Evolutionary conservation across 2,113 vertebrate species (phyloP), one percentile per base, ranked within the genome.

Genomic region (Strix uralensis): DNA sequence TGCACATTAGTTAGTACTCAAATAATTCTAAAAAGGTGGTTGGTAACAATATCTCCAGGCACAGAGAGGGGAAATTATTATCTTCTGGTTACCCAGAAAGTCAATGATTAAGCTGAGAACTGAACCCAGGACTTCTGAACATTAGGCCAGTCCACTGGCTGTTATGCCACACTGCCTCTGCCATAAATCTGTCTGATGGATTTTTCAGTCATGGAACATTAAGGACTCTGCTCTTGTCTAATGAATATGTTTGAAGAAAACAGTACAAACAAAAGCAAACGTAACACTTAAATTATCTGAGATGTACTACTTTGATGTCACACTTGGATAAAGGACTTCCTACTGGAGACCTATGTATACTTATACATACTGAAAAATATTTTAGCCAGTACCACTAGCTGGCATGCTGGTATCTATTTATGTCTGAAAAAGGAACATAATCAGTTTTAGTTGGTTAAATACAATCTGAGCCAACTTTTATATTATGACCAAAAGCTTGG

Each of bases 401-500:
- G 98, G 98, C 98, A 97, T 88, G 44, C 63, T 92, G 82, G 81
- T 71, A 74, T 96, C 96, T 97, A 97, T 88, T 98, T 96, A 93
- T 97, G 97, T 97, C 98, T 98, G 97, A 97, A 97, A 98, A 97
- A 72, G 77, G 93, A 98, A 95, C 91, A 98, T 98, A 98, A 99
- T 98, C 98, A 98, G 96, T 98, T 98, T 98, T 98, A 97, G 98
- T 97, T 96, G 98, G 98, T 98, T 98, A 97, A 98, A 96, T 97
- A 97, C 97, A 96, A 88, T 96, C 97, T 97, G 96, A 98, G 98
- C 98, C 98, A 98, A 97, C 97, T 98, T 98, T 98, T 98, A 97
- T 97, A 97, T 96, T 98, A 98, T 96, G 95, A 98, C 98, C 98
- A 98, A 98, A 98, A 97, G 96, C 97, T 98, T 99, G 98, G 98